Base-by-base conservation (phyloP, 2,113 vertebrate genomes). In the Euleptes europaea region DNA sequence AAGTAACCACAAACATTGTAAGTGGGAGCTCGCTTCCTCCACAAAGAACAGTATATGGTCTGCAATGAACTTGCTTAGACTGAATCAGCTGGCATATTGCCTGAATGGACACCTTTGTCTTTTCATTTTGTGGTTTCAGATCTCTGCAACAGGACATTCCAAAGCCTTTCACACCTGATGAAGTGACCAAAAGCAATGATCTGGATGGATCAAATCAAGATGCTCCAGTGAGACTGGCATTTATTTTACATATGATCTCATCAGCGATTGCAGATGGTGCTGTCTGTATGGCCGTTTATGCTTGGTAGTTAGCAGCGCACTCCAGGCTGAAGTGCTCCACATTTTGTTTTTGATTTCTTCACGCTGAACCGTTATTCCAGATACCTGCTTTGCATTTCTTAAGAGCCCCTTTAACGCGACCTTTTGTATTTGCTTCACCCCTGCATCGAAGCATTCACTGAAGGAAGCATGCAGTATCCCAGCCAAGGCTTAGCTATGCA, bases 161-260 rank as follows among this genome's bases (percentile, higher is more conserved):
- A 88, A 90, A 88, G 90, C 88, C 91, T 93, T 90, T 90, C 84
- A 94, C 91, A 94, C 90, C 92, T 94, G 94, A 90, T 95, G 86
- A 93, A 93, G 84, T 82, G 84, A 93, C 92, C 88, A 83, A 88
- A 73, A 90, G 90, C 88, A 88, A 93, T 85, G 66, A 92, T 90
- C 87, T 94, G 91, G 84, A 92, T 93, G 78, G 70, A 73, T 67
- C 0, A 26, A 90, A 87, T 60, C 86, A 86, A 86, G 92, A 42
- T 74, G 85, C 91, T 75, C 2, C 63, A 90, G 93, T 88, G 83
- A 86, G 81, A 81, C 76, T 93, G 91, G 87, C 84, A 88, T 79
- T 92, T 63, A 69, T 88, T 88, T 88, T 85, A 83, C 82, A 76
- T 66, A 90, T 91, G 60, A 88, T 0, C 0, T 84, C 86, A 74